phyloP scores from a whole-genome alignment of 2,888 invertebrate genomes.

The Andrena haemorrhoa region DNA sequence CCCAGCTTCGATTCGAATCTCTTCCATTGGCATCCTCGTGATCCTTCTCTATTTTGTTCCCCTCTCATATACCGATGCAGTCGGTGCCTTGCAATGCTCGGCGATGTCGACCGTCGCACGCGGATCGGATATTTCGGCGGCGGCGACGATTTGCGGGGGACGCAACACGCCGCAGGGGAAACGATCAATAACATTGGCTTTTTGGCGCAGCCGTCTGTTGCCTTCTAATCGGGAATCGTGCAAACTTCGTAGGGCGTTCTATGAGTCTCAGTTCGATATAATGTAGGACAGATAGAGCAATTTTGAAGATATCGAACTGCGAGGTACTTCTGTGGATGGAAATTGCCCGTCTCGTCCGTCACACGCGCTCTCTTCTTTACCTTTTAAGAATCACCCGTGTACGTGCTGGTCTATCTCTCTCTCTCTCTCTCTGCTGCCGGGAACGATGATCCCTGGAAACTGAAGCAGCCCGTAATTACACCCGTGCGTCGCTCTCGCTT shows the following conservation, averaged over 20 bases:
- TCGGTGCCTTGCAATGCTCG: too few relatives aligned
- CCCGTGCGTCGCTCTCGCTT: neutral
- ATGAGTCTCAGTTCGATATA: conserved; percentile 19
- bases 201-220: conserved; percentile 29
- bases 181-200: conserved; percentile 19
- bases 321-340: neutral
- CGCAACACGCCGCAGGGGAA: neutral
- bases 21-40: neutral
- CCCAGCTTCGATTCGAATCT: neutral
- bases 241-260: conserved; percentile 35
- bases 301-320: conserved; percentile 24
- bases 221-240: conserved; percentile 58
- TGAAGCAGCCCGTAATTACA: neutral
- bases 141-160: neutral
- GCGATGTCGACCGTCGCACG: neutral
- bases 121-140: neutral
- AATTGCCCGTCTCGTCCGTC: conserved; percentile 33
- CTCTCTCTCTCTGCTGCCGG: neutral
- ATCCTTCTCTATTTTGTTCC: neutral
- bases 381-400: conserved; percentile 40
- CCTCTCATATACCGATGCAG: too few relatives aligned
- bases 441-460: conserved; percentile 22
- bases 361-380: conserved; percentile 47
- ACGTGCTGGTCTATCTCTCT: conserved; percentile 17
- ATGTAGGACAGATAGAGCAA: conserved; percentile 18